Conservation (phyloP, 2,113 vertebrate species). For the Mus pahari region DNA sequence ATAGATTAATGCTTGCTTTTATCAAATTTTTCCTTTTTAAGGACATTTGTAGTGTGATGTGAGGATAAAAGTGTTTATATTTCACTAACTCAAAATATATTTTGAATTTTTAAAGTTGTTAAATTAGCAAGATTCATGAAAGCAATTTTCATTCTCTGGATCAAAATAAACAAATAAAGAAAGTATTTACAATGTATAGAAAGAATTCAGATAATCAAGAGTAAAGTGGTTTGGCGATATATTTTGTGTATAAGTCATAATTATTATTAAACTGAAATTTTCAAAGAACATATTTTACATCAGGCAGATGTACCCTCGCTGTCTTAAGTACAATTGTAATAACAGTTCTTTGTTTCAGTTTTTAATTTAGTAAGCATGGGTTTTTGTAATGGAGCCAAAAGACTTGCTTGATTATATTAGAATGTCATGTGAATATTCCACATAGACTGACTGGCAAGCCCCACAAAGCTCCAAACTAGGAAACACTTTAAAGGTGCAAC, state of each 20-base stretch:
- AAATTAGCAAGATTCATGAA: not conserved
- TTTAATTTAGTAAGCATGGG: not conserved
- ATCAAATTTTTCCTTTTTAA: constrained; percentile 5
- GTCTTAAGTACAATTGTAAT: not conserved
- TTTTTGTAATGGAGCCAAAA: not conserved
- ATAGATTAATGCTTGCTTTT: not conserved
- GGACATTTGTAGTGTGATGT: not conserved
- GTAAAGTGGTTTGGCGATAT: not conserved
- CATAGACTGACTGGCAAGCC: not conserved
- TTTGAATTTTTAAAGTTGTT: not conserved
- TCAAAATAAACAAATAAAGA: not conserved
- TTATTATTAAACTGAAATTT: not conserved
- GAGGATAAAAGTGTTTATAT: not conserved
- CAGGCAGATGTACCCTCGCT: not conserved
- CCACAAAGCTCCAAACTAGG: not conserved
- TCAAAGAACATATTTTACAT: not conserved
- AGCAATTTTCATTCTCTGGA: not conserved
- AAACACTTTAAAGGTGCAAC: not conserved
- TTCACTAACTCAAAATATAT: not conserved
- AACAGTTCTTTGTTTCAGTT: not conserved
- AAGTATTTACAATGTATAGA: not conserved
- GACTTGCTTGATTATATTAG: not conserved
- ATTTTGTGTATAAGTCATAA: not conserved
- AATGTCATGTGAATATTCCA: not conserved
- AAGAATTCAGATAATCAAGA: not conserved